phyloP scores from a whole-genome alignment of 2,888 invertebrate genomes.

The Synergus japonicus region DNA sequence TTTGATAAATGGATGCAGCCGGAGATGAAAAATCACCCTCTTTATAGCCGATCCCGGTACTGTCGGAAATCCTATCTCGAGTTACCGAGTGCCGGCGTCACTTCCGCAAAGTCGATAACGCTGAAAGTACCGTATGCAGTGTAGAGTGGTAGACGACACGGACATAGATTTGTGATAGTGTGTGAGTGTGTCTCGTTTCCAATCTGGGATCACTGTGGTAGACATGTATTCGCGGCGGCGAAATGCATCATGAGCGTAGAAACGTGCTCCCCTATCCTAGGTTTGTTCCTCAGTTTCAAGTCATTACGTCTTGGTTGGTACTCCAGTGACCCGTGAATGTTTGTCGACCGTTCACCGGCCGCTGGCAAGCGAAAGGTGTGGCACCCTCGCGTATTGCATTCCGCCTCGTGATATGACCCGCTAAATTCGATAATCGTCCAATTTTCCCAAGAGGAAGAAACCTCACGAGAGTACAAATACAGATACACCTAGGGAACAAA shows the following conservation, averaged over 20 bases:
- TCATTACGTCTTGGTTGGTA: conserved; percentile 66
- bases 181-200: no score
- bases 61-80: conserved; percentile 51
- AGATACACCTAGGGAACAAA: not conserved
- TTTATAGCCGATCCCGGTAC: conserved; percentile 12
- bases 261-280: conserved; percentile 55
- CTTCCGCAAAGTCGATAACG: conserved; percentile 54
- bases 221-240: conserved; percentile 45
- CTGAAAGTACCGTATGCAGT: not conserved
- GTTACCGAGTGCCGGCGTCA: conserved; percentile 49
- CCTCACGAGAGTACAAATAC: no score
- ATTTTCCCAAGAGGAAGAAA: conserved; percentile 44
- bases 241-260: conserved; percentile 61
- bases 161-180: no score
- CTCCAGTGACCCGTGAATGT: conserved; percentile 75
- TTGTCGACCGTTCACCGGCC: conserved; percentile 71
- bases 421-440: conserved; percentile 57
- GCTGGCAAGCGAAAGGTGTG: conserved; percentile 74
- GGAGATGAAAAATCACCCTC: not conserved
- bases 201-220: not conserved
- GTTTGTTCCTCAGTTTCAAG: conserved; percentile 59
- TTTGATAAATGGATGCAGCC: conserved; percentile 22
- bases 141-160: no score
- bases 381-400: conserved; percentile 68
- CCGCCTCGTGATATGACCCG: conserved; percentile 60